A percentile compares a stretch with the other conserved stretches of the same genome.
Conservation (phyloP, 2,113 vertebrate genomes). For the Sinocyclocheilus rhinocerous region DNA sequence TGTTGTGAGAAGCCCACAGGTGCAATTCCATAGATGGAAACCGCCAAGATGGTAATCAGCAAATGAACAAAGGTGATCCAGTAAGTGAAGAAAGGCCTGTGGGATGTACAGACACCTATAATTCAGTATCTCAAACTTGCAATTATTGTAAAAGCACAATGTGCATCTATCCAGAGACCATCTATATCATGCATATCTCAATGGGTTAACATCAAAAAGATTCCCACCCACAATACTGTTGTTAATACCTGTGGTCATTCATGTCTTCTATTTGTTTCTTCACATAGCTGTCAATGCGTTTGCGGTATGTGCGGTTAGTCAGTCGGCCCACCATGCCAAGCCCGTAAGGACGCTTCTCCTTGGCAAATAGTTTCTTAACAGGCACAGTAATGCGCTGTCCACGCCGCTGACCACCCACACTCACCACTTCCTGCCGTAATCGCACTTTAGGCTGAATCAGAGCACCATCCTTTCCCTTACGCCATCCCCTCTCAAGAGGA, state of each 20-base stretch:
- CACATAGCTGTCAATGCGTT: conserved; percentile 93
- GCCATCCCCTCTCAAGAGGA: conserved; percentile 93
- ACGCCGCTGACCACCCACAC: conserved; percentile 82
- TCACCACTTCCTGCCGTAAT: conserved; percentile 95
- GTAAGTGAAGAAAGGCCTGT: conserved; percentile 97
- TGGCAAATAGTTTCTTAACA: conserved; percentile 91
- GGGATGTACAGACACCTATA: not conserved
- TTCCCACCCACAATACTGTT: not conserved
- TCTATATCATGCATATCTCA: not conserved
- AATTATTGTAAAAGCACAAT: too few species aligned
- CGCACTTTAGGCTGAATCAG: conserved; percentile 88
- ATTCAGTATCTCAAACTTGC: not conserved
- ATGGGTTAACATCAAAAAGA: too few species aligned
- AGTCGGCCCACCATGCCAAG: conserved; percentile 94
- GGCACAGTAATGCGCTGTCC: conserved; percentile 93
- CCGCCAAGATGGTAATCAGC: conserved; percentile 92
- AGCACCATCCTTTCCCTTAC: conserved; percentile 89
- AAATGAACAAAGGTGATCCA: conserved; percentile 98
- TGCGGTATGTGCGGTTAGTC: conserved; percentile 94
- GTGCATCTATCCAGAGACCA: not conserved
- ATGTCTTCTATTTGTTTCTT: conserved; percentile 97
- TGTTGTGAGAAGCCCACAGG: conserved; percentile 98
- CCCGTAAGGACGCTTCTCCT: conserved; percentile 93
- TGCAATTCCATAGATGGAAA: conserved; percentile 94
- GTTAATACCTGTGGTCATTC: conserved; percentile 90